Evolutionary conservation across 2,888 invertebrate species (phyloP).

Genomic region (Epinotia bilunana): DNA sequence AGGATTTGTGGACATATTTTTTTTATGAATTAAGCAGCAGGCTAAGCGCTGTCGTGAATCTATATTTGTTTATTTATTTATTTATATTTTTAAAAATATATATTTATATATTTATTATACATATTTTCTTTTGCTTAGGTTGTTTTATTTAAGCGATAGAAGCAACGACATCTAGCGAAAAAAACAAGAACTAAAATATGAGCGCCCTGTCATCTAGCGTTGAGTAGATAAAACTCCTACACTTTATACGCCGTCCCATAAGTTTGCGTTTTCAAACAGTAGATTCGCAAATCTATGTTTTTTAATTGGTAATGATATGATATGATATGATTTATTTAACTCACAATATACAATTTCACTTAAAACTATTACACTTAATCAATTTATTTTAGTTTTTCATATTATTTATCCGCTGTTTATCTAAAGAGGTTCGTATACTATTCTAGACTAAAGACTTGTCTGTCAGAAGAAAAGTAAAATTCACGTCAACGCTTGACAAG

Average conservation of each 20-base stretch:
- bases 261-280: not conserved
- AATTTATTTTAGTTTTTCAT: not conserved
- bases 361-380: not conserved
- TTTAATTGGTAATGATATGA: not conserved
- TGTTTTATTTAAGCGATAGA: too few relatives aligned
- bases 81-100: too few relatives aligned
- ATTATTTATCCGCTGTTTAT: not conserved
- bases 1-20: too few relatives aligned
- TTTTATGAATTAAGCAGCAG: too few relatives aligned
- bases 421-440: not conserved
- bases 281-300: not conserved
- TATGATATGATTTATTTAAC: too few relatives aligned
- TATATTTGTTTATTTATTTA: too few relatives aligned
- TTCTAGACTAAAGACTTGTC: not conserved
- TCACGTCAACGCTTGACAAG: slow-evolving; percentile 52
- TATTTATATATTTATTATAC: too few relatives aligned
- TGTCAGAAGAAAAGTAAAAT: slow-evolving; percentile 49
- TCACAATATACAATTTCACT: too few relatives aligned
- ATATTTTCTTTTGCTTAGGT: too few relatives aligned
- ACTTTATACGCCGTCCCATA: not conserved
- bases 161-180: too few relatives aligned
- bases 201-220: slow-evolving; percentile 52
- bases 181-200: not conserved
- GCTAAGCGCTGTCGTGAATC: too few relatives aligned
- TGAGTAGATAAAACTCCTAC: slow-evolving; percentile 48